A percentile compares a stretch with the other conserved stretches of the same genome.
phyloP scores from a whole-genome alignment of 2,113 vertebrate species.

The Gallinago jamesoni region DNA sequence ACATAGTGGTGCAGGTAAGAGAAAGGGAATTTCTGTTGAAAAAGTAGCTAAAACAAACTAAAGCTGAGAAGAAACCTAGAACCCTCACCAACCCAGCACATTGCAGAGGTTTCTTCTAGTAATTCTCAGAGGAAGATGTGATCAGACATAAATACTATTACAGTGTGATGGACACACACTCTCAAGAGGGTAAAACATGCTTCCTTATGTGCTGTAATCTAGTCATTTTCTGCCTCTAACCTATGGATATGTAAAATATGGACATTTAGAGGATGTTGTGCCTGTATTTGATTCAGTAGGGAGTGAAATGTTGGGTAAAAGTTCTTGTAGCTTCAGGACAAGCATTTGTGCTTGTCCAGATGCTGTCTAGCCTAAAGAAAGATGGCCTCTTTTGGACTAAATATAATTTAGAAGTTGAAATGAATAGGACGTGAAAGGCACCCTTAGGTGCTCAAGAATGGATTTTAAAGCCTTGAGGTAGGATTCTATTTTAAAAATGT shows the following conservation, averaged over 20 bases:
- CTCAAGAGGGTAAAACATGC: rapidly evolving
- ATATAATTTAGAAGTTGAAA: neutral
- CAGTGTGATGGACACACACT: neutral
- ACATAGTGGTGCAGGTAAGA: neutral
- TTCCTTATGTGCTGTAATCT: neutral
- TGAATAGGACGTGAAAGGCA: neutral
- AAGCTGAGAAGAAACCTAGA: neutral
- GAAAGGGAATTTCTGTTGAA: neutral
- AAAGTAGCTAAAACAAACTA: neutral
- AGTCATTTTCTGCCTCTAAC: neutral
- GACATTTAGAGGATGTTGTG: neutral
- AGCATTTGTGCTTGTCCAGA: neutral
- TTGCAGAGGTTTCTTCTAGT: neutral
- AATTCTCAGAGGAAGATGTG: neutral
- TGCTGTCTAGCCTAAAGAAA: neutral
- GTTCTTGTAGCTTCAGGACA: neutral
- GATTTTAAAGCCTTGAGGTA: neutral
- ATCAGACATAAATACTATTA: neutral
- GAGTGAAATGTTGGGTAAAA: neutral
- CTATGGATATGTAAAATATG: neutral
- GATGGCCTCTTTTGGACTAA: neutral
- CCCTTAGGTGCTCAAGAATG: neutral
- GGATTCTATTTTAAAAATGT: neutral
- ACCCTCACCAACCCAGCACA: neutral
- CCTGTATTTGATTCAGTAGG: neutral